These are phyloP conservation scores for Procapra przewalskii DNA, from an alignment of 2,113 vertebrate species.

Conservation along the genomic window DNA sequence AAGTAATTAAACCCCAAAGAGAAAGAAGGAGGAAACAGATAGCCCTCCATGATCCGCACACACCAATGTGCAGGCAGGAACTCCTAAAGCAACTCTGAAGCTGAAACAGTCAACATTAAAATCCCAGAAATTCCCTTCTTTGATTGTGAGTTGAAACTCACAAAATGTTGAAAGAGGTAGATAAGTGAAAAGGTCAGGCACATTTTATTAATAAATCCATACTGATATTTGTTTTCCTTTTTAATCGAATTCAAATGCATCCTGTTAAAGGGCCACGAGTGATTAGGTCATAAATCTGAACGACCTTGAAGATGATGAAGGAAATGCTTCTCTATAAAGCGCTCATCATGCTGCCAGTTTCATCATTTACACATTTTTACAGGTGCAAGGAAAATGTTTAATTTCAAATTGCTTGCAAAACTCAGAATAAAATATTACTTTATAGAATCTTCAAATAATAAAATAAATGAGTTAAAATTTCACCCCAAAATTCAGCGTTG, in stretches of 20 bases:
- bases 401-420: constrained; percentile 76
- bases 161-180: constrained; percentile 71
- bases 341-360: constrained; percentile 90
- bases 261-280: constrained; percentile 89
- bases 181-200: constrained; percentile 87
- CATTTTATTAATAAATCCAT: constrained; percentile 86
- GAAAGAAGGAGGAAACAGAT: constrained; percentile 69
- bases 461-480: constrained; percentile 39
- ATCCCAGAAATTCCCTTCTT: neutral
- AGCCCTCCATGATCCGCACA: constrained; percentile 69
- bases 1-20: constrained; percentile 94
- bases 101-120: constrained; percentile 10
- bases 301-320: constrained; percentile 93
- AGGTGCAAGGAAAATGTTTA: constrained; percentile 83
- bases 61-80: constrained; percentile 43
- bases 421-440: constrained; percentile 62
- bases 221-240: constrained; percentile 84
- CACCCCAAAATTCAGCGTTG: neutral
- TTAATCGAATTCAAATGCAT: constrained; percentile 90
- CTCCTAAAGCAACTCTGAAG: constrained; percentile 20
- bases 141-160: constrained; percentile 59
- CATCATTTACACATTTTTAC: constrained; percentile 89
- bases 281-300: constrained; percentile 92
- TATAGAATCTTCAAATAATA: constrained; percentile 60
- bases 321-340: constrained; percentile 92